phyloP scores from a whole-genome alignment of 2,113 vertebrate species.

The Muntiacus reevesi region DNA sequence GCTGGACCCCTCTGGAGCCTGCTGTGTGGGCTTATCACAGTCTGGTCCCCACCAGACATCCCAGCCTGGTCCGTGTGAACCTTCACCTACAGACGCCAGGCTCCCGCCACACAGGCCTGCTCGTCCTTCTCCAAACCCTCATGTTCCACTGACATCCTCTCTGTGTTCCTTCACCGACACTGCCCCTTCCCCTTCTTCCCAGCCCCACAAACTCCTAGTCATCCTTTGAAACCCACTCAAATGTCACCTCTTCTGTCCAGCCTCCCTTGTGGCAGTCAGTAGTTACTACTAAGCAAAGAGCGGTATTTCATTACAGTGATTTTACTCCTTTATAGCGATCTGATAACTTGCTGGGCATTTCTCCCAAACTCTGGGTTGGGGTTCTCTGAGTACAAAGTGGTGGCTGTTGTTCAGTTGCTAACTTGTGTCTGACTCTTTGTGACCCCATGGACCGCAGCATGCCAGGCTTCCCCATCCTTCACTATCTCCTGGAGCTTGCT shows the following conservation, averaged over 20 bases:
- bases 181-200: not conserved
- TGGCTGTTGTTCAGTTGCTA: not conserved
- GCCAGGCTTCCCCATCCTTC: rapidly evolving
- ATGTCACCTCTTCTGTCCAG: not conserved
- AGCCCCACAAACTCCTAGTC: not conserved
- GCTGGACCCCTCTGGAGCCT: too few relatives aligned
- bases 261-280: not conserved
- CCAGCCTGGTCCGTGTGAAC: not conserved
- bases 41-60: not conserved
- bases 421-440: not conserved
- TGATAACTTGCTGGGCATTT: not conserved
- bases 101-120: not conserved
- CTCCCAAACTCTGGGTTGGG: not conserved
- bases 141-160: not conserved
- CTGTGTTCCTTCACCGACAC: not conserved
- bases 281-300: not conserved
- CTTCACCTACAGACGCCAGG: not conserved
- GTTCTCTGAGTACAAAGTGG: not conserved
- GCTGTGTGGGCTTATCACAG: not conserved
- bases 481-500: not conserved
- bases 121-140: not conserved
- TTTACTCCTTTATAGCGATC: not conserved
- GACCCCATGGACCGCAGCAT: rapidly evolving
- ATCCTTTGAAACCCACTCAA: not conserved
- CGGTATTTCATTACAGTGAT: not conserved